phyloP scores from a whole-genome alignment of 2,888 invertebrate genomes.

The Steinernema scapterisci region DNA sequence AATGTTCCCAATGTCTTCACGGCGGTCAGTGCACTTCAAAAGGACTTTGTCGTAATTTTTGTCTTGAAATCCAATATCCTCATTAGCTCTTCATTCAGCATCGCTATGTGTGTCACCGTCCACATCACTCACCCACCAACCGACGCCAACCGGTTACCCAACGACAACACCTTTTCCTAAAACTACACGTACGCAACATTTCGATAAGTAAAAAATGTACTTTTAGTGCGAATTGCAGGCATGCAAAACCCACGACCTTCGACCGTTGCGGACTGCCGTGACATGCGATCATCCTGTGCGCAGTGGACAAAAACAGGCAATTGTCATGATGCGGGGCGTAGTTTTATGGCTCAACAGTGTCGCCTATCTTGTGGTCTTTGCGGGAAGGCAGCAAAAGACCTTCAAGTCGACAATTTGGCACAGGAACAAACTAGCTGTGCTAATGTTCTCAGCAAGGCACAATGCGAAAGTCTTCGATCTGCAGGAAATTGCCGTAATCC shows the following conservation, averaged over 20 bases:
- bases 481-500: not conserved
- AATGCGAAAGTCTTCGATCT: not conserved
- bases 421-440: not conserved
- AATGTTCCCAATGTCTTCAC: slow-evolving; percentile 15
- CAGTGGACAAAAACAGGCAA: slow-evolving; percentile 16
- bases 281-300: not conserved
- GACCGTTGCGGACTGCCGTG: not conserved
- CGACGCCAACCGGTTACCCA: not conserved
- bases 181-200: not conserved
- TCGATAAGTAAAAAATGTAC: not conserved
- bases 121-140: not conserved
- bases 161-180: not conserved
- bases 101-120: not conserved
- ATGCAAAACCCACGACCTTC: not conserved
- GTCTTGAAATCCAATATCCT: not conserved
- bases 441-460: not conserved
- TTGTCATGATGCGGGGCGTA: slow-evolving; percentile 1
- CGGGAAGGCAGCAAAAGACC: not conserved
- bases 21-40: slow-evolving; percentile 10
- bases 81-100: not conserved
- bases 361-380: slow-evolving; percentile 2
- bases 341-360: slow-evolving; percentile 15
- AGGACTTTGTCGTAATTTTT: slow-evolving; percentile 25
- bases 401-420: not conserved
- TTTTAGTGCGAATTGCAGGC: not conserved